These are phyloP conservation scores for Bruchidius siliquastri DNA, from an alignment of 2,888 invertebrate genomes.

Conservation along the genomic window DNA sequence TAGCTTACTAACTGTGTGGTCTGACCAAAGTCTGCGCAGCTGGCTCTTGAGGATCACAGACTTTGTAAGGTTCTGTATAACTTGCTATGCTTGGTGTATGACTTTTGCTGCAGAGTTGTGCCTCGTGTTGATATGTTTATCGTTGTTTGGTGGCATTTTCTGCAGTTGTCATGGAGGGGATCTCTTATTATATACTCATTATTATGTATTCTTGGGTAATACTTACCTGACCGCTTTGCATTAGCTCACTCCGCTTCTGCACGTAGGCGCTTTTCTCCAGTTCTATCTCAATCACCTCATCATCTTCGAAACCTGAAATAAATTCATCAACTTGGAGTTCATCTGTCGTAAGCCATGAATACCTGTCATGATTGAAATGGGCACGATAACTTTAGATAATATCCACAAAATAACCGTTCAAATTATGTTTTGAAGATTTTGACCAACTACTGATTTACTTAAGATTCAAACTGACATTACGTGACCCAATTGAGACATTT, in stretches of 20 bases:
- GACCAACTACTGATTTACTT: neutral
- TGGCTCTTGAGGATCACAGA: too few relatives aligned
- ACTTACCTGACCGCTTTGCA: conserved; percentile 23
- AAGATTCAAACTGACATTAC: neutral
- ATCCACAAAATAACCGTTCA: neutral
- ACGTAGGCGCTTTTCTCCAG: conserved; percentile 17
- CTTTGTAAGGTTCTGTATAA: too few relatives aligned
- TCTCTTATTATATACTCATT: neutral
- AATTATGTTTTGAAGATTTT: neutral
- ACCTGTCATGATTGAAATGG: neutral
- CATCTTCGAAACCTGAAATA: neutral
- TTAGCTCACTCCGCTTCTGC: conserved; percentile 15
- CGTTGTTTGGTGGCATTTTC: too few relatives aligned
- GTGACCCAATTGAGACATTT: neutral
- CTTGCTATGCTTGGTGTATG: too few relatives aligned
- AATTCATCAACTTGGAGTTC: neutral
- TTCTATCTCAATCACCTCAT: conserved; percentile 11
- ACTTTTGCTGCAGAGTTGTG: too few relatives aligned
- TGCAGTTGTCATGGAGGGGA: too few relatives aligned
- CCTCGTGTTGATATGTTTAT: too few relatives aligned
- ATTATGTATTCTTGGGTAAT: neutral
- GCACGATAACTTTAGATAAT: neutral
- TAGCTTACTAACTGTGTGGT: too few relatives aligned
- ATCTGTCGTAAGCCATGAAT: neutral
- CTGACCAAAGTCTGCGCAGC: too few relatives aligned